Evolutionary conservation across 2,797 vertebrate genomes (phyloP), one percentile per base, ranked within the genome.

Genomic region (Carapus acus): DNA sequence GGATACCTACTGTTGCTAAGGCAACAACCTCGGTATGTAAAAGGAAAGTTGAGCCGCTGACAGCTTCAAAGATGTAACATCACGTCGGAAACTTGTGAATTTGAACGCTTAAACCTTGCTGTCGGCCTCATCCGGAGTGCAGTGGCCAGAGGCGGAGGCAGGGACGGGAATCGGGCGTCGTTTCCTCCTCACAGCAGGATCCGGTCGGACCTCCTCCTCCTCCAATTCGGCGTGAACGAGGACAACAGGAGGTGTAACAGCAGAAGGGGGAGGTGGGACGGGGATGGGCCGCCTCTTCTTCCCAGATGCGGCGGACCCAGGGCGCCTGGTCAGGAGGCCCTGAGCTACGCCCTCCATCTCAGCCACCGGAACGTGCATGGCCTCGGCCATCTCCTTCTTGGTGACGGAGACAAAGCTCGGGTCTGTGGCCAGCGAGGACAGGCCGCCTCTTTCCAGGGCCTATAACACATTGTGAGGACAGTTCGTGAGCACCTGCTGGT

Each of bases 361-460:
- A 2, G 71, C 58, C 9, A 86, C 1, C 1, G 87, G 83, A 57
- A 90, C 69, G 42, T 69, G 86, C 74, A 90, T 87, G 52, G 88
- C 88, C n/a, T 90, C 88, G 0, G 82, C 86, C 87, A 91, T 87
- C 72, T 92, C 90, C 0, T 70, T 59, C 78, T 87, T 88, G 0
- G 91, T 80, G 37, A 79, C 73, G 1, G 77, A 76, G 27, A 92
- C 16, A 14, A 93, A 92, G 13, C 49, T 39, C 0, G 83, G 77
- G 48, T 95, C 89, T 1, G 4, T 65, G 2, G 90, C 90, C 83
- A 90, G 74, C 20, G 82, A 36, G 2, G n/a, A 54, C 6, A 92
- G 83, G 56, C 91, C 91, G 1, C 89, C 83, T 0, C 78, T 76
- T 41, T 81, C 76, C 43, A 92, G 83, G 74, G 89, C 90, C 94